Base-by-base conservation (phyloP, 2,888 invertebrate species). In the Mayetiola destructor region DNA sequence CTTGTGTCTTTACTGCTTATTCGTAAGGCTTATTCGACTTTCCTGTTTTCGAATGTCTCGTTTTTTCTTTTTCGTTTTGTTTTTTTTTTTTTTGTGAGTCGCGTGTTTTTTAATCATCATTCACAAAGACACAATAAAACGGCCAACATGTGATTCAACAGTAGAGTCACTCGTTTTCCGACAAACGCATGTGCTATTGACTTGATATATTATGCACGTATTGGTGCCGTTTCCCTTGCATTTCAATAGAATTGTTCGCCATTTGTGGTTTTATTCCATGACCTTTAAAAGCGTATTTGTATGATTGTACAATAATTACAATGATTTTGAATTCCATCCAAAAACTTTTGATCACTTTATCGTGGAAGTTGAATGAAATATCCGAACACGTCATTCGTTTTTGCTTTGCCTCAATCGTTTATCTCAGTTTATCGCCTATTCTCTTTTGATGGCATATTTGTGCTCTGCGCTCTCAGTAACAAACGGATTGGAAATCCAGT, bases 11-110 rank as follows among this genome's bases (percentile, higher is more conserved):
- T n/a, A n/a, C n/a, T n/a, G n/a, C n/a, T n/a, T n/a, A n/a, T n/a
- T n/a, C n/a, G n/a, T n/a, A n/a, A n/a, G n/a, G n/a, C n/a, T n/a
- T n/a, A n/a, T n/a, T n/a, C n/a, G n/a, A n/a, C n/a, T n/a, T n/a
- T n/a, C n/a, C n/a, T n/a, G n/a, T n/a, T n/a, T n/a, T n/a, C n/a
- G n/a, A n/a, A n/a, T n/a, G n/a, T n/a, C n/a, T n/a, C n/a, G n/a
- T n/a, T n/a, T n/a, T n/a, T n/a, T n/a, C n/a, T n/a, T n/a, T n/a
- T 42, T 2, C 42, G 42, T 23, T 12, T 42, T 8, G 8, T 9
- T n/a, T 48, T 48, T 48, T 48, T n/a, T 48, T 27, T 48, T 16
- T n/a, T n/a, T n/a, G n/a, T n/a, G n/a, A n/a, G n/a, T 27, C 48
- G 48, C 48, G n/a, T 48, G 48, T 27, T 48, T 48, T 48, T 27